phyloP scores from a whole-genome alignment of 1,140 invertebrate genomes.

The Drosophila gunungcola region DNA sequence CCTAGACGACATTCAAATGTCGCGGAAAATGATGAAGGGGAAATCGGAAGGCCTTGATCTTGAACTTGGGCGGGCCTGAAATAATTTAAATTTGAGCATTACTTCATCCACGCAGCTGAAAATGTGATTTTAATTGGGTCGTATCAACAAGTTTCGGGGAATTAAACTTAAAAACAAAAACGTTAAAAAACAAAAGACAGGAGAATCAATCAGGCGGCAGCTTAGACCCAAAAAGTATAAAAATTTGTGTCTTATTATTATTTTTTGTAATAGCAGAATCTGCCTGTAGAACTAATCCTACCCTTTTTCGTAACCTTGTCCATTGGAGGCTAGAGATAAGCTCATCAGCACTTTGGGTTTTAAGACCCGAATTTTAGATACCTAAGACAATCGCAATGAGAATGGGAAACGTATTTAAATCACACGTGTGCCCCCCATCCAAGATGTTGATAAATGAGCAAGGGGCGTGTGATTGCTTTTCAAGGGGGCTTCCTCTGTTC shows the following conservation, averaged over 20 bases:
- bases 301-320: slow-evolving; percentile 30
- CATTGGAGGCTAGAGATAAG: slow-evolving; percentile 38
- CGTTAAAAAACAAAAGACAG: slow-evolving; percentile 31
- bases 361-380: slow-evolving; percentile 8
- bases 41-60: slow-evolving; percentile 67
- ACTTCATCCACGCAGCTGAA: slow-evolving; percentile 44
- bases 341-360: slow-evolving; percentile 45
- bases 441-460: slow-evolving; percentile 44
- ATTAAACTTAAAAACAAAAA: slow-evolving; percentile 38
- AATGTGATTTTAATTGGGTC: slow-evolving; percentile 73
- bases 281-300: slow-evolving; percentile 26
- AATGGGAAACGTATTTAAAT: slow-evolving; percentile 6
- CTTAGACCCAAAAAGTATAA: slow-evolving; percentile 21
- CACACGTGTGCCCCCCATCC: slow-evolving; percentile 31
- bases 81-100: slow-evolving; percentile 25
- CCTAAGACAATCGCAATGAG: slow-evolving; percentile 30
- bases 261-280: background rate
- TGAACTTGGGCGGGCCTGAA: slow-evolving; percentile 59
- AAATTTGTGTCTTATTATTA: slow-evolving; percentile 1
- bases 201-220: slow-evolving; percentile 63
- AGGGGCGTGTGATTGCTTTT: slow-evolving; percentile 10
- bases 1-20: slow-evolving; percentile 51
- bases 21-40: slow-evolving; percentile 18
- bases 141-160: slow-evolving; percentile 53
- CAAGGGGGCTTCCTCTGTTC: slow-evolving; percentile 11